Base-by-base conservation (phyloP, 2,113 vertebrate species). In the Cepphus grylle region DNA sequence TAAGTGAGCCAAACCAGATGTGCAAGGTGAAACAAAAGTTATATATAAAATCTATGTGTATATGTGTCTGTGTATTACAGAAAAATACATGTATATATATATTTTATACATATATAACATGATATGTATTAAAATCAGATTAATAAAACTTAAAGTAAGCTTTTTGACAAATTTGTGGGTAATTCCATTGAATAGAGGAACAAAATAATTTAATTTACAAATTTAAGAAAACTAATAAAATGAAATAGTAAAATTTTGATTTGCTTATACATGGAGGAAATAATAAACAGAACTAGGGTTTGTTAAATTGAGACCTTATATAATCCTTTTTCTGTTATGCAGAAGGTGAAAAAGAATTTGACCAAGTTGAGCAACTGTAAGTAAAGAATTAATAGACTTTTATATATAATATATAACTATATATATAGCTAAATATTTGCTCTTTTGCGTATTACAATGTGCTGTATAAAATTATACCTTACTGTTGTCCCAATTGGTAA, bases 311-410 rank as follows among this genome's bases (percentile, higher is more conserved):
- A 55, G 53, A 55, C 62, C 19, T 80, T 70, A 30, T 15, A 9
- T 82, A 32, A 23, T 34, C 9, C 12, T 74, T 96, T 38, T 82
- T 94, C 82, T 95, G 8, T 95, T 91, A 42, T 25, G 67, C 97
- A 99, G 99, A 96, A 88, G 94, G 86, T 11, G 97, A 83, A 53
- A 96, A 91, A 55, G 98, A 97, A 45, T 95, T 94, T 70, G 98
- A 99, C 70, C 98, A 98, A 96, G 86, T 71, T n/a, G 97, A 98
- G 61, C 96, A 98, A 58, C 89, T 98, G 98, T 99, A 97, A 98
- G 98, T 98, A 98, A 96, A 65, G 36, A 77, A 67, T 65, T 93
- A 73, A 15, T 90, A 15, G 66, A 20, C 16, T 49, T 49, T 22
- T 49, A 49, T 49, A 49, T 49, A 49, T 9, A 53, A 53, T 8